Evolutionary conservation across 2,113 vertebrate species (phyloP).

Genomic region (Antechinus stuartii): DNA sequence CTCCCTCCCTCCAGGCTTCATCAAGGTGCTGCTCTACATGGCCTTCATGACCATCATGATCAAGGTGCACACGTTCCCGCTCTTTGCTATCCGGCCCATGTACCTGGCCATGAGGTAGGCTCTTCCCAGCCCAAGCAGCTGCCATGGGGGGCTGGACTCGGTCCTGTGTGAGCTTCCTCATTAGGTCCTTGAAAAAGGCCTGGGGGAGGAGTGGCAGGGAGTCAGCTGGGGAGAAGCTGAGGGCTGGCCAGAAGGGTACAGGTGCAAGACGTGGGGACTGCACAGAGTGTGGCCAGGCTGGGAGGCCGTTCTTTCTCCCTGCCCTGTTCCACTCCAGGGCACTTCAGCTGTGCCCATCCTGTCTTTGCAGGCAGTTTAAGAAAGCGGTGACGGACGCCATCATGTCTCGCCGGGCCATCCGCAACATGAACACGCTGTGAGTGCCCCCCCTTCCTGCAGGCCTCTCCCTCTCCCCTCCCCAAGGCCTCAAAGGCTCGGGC

Average conservation of each 20-base stretch:
- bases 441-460: conserved; percentile 58
- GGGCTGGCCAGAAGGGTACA: no score
- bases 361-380: conserved; percentile 92
- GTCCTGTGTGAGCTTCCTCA: neutral
- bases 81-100: conserved; percentile 99
- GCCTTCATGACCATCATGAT: conserved; percentile 99
- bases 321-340: no score
- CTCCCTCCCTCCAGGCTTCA: conserved; percentile 87
- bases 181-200: neutral
- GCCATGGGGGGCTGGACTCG: no score
- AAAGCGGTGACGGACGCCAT: conserved; percentile 97
- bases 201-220: neutral
- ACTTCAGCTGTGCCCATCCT: no score
- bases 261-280: no score
- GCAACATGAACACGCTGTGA: conserved; percentile 99
- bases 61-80: conserved; percentile 98
- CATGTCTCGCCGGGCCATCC: conserved; percentile 97
- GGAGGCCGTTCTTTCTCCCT: no score
- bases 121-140: no score
- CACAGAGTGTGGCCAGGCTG: no score
- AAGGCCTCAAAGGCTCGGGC: neutral
- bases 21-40: conserved; percentile 97
- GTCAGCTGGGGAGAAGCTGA: neutral
- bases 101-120: conserved; percentile 98
- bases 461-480: neutral